Evolutionary conservation across 2,113 vertebrate genomes (phyloP).

Genomic region (Opisthocomus hoazin): DNA sequence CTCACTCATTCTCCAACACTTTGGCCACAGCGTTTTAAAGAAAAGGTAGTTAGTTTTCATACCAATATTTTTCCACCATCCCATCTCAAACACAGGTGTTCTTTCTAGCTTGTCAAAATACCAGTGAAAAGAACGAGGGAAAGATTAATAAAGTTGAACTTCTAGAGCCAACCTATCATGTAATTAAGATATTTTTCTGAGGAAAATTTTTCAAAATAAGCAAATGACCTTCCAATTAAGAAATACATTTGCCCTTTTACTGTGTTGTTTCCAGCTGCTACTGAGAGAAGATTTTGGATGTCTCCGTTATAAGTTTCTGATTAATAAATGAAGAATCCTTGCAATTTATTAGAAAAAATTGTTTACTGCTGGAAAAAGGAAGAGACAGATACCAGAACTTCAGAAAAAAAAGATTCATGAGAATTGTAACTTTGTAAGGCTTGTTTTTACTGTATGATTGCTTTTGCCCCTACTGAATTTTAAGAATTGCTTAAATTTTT

Average conservation of each 20-base stretch:
- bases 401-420: neutral
- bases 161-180: neutral
- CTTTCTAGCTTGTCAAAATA: neutral
- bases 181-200: neutral
- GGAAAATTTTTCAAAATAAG: neutral
- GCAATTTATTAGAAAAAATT: neutral
- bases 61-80: neutral
- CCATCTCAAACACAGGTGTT: neutral
- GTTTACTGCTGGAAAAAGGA: neutral
- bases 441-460: neutral
- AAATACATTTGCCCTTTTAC: neutral
- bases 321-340: neutral
- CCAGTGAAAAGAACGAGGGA: neutral
- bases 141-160: neutral
- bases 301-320: neutral
- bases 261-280: neutral
- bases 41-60: neutral
- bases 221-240: neutral
- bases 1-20: neutral
- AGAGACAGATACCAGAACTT: neutral
- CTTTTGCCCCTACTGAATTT: neutral
- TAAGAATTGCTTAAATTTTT: neutral
- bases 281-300: neutral
- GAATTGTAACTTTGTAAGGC: neutral
- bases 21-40: neutral